Evolutionary conservation across 2,888 invertebrate genomes (phyloP).

Genomic region (Epistrophe grossulariae): DNA sequence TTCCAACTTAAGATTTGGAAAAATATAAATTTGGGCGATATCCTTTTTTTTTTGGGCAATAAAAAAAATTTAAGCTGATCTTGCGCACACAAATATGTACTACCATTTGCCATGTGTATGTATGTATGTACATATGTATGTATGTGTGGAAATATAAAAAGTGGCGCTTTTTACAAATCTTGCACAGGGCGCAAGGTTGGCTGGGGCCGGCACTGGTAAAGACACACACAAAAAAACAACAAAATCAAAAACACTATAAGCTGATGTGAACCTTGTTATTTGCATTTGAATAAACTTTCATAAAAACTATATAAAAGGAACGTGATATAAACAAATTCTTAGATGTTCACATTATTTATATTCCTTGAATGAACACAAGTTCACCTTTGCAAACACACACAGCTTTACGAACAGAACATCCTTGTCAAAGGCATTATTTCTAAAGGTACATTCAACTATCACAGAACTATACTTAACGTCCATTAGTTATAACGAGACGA

Average conservation of each 20-base stretch:
- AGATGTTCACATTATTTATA: slow-evolving; percentile 2
- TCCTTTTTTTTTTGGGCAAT: too few relatives aligned
- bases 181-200: too few relatives aligned
- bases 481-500: slow-evolving; percentile 41
- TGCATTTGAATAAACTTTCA: background rate
- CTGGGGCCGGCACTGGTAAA: too few relatives aligned
- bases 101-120: too few relatives aligned
- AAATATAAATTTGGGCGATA: too few relatives aligned
- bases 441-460: slow-evolving; percentile 38
- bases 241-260: background rate
- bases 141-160: too few relatives aligned
- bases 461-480: slow-evolving; percentile 41
- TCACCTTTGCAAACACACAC: background rate
- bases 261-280: background rate
- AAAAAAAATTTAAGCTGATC: too few relatives aligned
- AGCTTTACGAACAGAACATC: background rate
- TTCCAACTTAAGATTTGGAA: too few relatives aligned
- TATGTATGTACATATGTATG: too few relatives aligned
- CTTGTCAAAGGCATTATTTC: slow-evolving; percentile 7
- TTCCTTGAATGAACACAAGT: slow-evolving; percentile 7
- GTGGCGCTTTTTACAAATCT: too few relatives aligned
- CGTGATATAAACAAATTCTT: background rate
- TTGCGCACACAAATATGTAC: too few relatives aligned
- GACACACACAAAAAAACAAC: background rate
- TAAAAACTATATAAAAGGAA: background rate